These are phyloP conservation scores for Cheirogaleus major DNA, from an alignment of 2,797 vertebrate genomes.

Conservation along the genomic window DNA sequence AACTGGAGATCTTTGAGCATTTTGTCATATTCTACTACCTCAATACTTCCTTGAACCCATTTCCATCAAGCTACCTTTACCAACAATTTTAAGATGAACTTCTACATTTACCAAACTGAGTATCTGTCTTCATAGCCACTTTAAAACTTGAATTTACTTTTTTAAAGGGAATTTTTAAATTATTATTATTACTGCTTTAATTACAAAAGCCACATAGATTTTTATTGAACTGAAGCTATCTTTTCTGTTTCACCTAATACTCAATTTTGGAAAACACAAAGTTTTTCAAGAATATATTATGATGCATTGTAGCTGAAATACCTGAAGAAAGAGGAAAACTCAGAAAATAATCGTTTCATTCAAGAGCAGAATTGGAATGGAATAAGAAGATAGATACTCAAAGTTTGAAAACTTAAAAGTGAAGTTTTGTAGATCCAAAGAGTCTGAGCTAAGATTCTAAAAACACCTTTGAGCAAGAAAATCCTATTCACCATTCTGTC, in stretches of 20 bases:
- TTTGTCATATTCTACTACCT: not conserved
- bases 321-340: not conserved
- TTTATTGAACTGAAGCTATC: not conserved
- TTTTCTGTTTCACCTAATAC: not conserved
- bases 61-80: not conserved
- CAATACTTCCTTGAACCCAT: not conserved
- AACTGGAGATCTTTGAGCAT: not conserved
- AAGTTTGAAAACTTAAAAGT: not conserved
- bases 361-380: not conserved
- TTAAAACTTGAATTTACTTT: not conserved
- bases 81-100: not conserved
- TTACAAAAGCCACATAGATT: not conserved
- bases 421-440: not conserved
- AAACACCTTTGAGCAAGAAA: not conserved
- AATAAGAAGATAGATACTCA: not conserved
- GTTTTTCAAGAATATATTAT: not conserved
- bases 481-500: not conserved
- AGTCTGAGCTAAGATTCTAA: not conserved
- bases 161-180: not conserved
- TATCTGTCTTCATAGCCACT: not conserved
- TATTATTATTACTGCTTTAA: not conserved
- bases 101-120: not conserved
- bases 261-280: not conserved
- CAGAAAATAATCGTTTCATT: not conserved
- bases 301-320: not conserved